Percentiles rank a stretch among this genome's conserved stretches.
Evolutionary conservation across 2,888 invertebrate species (phyloP).

Genomic region (Malthinus seriepunctatus): DNA sequence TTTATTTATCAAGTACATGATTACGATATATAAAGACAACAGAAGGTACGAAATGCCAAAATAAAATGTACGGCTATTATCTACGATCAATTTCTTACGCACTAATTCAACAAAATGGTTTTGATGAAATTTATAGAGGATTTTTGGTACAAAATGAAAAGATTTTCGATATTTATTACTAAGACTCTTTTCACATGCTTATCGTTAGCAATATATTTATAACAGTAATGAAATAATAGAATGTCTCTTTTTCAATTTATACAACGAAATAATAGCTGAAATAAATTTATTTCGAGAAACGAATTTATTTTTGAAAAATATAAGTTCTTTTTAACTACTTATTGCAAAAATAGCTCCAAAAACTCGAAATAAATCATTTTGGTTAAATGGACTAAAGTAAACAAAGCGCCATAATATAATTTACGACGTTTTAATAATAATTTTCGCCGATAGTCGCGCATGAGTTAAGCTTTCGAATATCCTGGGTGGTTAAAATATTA

Average conservation of each 20-base stretch:
- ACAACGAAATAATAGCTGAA: neutral
- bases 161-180: conserved; percentile 24
- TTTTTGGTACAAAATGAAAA: conserved; percentile 27
- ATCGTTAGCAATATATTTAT: conserved; percentile 6
- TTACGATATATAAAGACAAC: conserved; percentile 27
- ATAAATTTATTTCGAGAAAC: neutral
- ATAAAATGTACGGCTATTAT: conserved; percentile 33
- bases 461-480: conserved; percentile 37
- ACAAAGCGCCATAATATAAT: conserved; percentile 29
- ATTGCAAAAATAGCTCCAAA: neutral
- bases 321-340: neutral
- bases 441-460: conserved; percentile 36
- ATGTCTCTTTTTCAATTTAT: conserved; percentile 6
- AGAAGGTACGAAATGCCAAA: conserved; percentile 24
- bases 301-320: neutral
- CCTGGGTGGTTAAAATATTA: conserved; percentile 33
- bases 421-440: conserved; percentile 34
- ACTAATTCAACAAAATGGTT: conserved; percentile 31
- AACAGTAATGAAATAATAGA: conserved; percentile 3
- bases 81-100: conserved; percentile 34
- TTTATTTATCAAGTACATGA: too few relatives aligned
- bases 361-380: neutral
- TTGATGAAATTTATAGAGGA: conserved; percentile 31
- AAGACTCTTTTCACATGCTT: conserved; percentile 15
- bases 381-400: too few relatives aligned